Evolutionary conservation across 2,797 vertebrate genomes (phyloP), one percentile per base, ranked within the genome.

Genomic region (Coregonus suidteri): DNA sequence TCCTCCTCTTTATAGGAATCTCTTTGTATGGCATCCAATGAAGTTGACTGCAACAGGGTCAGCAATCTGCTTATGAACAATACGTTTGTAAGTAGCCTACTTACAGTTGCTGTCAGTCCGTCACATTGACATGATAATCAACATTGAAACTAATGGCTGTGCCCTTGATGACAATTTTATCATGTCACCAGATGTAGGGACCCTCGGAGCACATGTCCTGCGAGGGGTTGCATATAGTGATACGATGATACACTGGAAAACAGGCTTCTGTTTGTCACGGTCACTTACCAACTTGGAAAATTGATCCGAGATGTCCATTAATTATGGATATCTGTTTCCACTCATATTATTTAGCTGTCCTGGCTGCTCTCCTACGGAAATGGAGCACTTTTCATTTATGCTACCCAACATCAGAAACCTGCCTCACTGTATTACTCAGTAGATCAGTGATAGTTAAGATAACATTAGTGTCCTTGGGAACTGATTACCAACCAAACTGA

Each of bases 221-320:
- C 16, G 15, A 75, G 47, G 9, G 14, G 35, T 68, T 69, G 72
- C 41, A 69, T 47, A 47, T 47, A 47, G 35, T 51, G 71, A 47
- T 35, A 71, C 18, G 30, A 47, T n/a, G 64, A 71, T 35, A 34
- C 11, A 14, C 41, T 68, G 6, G 79, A 76, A 75, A 81, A 73
- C 59, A 74, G 75, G 76, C 78, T 68, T 83, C 51, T 73, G 65
- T 81, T 86, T 84, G 78, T 76, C 80, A 79, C n/a, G 9, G 84
- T 84, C 82, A 76, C 85, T 80, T 81, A 84, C 83, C 81, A 79
- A 81, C 87, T 76, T 56, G 20, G 77, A 74, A 84, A 77, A 85
- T 77, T 80, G 85, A 90, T 85, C 77, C 3, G 20, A 75, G 66
- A 41, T 18, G 71, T 82, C 71, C 75, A 86, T 47, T 47, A 47